Base-by-base conservation (phyloP, 2,113 vertebrate species). In the Arenaria interpres region DNA sequence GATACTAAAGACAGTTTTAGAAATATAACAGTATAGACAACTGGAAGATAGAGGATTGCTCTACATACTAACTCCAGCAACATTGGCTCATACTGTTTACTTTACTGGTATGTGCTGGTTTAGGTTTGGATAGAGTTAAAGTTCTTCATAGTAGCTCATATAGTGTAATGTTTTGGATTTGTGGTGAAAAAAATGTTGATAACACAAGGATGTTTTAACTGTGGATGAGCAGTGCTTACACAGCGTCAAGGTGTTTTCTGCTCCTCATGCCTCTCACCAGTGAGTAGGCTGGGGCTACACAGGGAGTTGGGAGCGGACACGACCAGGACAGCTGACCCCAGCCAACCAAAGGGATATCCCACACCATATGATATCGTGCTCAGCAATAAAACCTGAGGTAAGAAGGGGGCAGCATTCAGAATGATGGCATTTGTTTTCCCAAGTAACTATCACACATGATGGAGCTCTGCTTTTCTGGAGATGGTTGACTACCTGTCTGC, bases 391-490 rank as follows among this genome's bases (percentile, higher is more conserved):
- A 73, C 1, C 41, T 15, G 28, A 17, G 35, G 17, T 17, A 35
- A 30, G 14, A 50, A 14, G 17, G 13, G 7, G 14, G 3, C 17
- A 2, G 10, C 1, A 1, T 74, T 64, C 5, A 2, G 17, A 69
- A 5, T 30, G 5, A 57, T 16, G 30, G 12, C 0, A 1, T 57
- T 56, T 51, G 25, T 56, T 28, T 72, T 72, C 39, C 23, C 12
- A 63, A 54, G 5, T 54, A 5, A 46, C 23, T 0, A 2, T 33
- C 32, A 53, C 0, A 2, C 2, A 1, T 23, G 57, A 20, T n/a
- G 16, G 30, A 64, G 9, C 15, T 19, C 30, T 64, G 67, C 24
- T 73, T 41, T 73, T 41, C 28, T 14, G 41, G 41, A 56, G 24
- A 48, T 19, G 24, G 21, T 14, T 66, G 67, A 56, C 32, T 10